Conservation (phyloP, 2,113 vertebrate genomes). For the Pongo abelii region DNA sequence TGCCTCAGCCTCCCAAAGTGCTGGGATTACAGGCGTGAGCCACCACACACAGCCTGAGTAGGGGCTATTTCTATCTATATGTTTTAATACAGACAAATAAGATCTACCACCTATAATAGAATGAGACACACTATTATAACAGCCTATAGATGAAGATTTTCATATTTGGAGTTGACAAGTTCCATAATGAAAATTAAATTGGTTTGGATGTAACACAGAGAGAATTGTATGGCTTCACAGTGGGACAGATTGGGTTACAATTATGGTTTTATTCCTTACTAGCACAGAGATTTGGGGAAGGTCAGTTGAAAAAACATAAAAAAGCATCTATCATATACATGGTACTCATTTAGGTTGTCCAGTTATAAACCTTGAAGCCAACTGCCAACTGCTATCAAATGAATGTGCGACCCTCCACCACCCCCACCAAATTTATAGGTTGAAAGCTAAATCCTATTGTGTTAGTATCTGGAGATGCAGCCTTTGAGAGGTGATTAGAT, state of each 20-base stretch:
- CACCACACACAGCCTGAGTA: no score
- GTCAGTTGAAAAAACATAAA: not conserved
- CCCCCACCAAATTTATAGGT: not conserved
- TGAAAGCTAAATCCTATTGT: not conserved
- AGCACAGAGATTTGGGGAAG: not conserved
- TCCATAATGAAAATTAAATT: not conserved
- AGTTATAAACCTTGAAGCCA: not conserved
- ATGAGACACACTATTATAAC: not conserved
- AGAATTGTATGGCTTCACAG: not conserved
- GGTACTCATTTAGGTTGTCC: not conserved
- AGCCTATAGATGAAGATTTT: not conserved
- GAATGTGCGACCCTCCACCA: fast-evolving
- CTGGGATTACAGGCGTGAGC: no score
- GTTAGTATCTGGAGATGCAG: not conserved
- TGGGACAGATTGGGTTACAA: not conserved
- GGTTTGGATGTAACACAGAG: not conserved
- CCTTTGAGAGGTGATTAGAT: not conserved
- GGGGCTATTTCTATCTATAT: not conserved
- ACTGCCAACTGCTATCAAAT: not conserved
- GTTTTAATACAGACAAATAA: not conserved
- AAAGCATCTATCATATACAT: not conserved
- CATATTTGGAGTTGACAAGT: not conserved
- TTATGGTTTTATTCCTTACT: not conserved
- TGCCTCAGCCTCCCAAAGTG: no score
- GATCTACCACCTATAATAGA: not conserved